Conservation (phyloP, 92 coral and sea anemone species). For the Porites evermanni region DNA sequence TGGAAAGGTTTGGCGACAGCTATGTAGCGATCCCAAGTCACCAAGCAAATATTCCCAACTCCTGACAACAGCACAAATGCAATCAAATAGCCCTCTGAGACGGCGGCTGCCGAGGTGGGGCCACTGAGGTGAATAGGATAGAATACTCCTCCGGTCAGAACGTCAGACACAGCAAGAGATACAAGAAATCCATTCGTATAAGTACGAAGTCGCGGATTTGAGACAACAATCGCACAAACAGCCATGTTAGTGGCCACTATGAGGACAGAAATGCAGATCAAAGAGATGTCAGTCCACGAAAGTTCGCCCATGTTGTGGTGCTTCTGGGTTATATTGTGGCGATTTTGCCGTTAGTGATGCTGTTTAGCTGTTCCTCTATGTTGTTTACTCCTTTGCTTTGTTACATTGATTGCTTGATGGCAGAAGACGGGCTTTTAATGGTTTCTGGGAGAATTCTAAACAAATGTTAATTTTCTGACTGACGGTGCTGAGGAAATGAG, state of each 20-base stretch:
- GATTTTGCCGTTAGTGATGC: not conserved
- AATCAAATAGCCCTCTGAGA: conserved; percentile 49
- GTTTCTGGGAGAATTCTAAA: conserved; percentile 7
- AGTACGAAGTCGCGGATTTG: conserved; percentile 59
- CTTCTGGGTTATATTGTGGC: not conserved
- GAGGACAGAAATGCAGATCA: conserved; percentile 39
- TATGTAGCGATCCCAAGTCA: conserved; percentile 72
- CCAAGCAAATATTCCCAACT: conserved; percentile 68
- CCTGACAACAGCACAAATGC: conserved; percentile 73
- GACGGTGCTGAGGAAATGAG: conserved; percentile 9
- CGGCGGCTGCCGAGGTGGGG: conserved; percentile 33
- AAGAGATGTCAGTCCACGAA: conserved; percentile 8
- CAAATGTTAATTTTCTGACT: conserved; percentile 31
- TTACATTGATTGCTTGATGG: conserved; percentile 7
- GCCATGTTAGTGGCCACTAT: conserved; percentile 58
- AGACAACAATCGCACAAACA: conserved; percentile 58
- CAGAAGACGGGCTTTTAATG: not conserved
- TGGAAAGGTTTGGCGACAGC: conserved; percentile 68
- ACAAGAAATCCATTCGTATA: conserved; percentile 75
- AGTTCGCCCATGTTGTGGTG: not conserved
- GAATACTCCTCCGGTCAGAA: conserved; percentile 68
- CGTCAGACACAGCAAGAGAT: conserved; percentile 72
- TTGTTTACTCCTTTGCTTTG: not conserved
- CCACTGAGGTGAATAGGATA: conserved; percentile 63
- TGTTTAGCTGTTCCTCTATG: conserved; percentile 19